phyloP scores from a whole-genome alignment of 2,888 invertebrate genomes.

The Aphidius colemani region DNA sequence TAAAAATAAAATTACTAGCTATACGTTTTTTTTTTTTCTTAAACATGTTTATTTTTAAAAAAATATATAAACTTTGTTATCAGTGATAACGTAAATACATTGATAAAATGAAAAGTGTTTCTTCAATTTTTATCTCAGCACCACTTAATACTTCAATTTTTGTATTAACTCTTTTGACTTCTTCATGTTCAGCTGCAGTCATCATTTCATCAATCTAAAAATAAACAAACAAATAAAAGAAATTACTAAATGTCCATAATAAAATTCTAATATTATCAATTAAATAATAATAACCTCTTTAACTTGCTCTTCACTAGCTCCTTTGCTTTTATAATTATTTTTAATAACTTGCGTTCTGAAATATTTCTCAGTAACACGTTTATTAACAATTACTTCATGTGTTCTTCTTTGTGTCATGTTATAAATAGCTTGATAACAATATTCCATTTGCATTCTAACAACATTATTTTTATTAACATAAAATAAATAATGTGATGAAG shows the following conservation, averaged over 20 bases:
- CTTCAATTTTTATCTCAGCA: constrained; percentile 80
- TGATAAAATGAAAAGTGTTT: constrained; percentile 80
- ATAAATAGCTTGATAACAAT: constrained; percentile 72
- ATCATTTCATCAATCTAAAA: constrained; percentile 81
- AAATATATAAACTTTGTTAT: constrained; percentile 11
- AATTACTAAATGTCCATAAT: not conserved
- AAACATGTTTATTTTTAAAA: no score
- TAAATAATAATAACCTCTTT: constrained; percentile 67
- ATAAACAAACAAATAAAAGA: constrained; percentile 26
- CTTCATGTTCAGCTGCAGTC: constrained; percentile 81
- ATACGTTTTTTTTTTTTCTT: no score
- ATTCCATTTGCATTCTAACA: constrained; percentile 71
- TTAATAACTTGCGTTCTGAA: constrained; percentile 82
- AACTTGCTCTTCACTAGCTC: constrained; percentile 78
- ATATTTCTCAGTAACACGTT: constrained; percentile 84
- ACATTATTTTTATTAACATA: constrained; percentile 74
- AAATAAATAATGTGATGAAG: constrained; percentile 79
- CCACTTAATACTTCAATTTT: constrained; percentile 77
- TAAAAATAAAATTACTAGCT: no score
- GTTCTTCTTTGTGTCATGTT: constrained; percentile 72
- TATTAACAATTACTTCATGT: constrained; percentile 71
- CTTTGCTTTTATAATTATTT: constrained; percentile 74
- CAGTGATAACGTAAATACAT: constrained; percentile 70
- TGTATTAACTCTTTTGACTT: constrained; percentile 75
- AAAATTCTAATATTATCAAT: not conserved